phyloP scores from a whole-genome alignment of 2,888 invertebrate genomes.

The Zele albiditarsus region DNA sequence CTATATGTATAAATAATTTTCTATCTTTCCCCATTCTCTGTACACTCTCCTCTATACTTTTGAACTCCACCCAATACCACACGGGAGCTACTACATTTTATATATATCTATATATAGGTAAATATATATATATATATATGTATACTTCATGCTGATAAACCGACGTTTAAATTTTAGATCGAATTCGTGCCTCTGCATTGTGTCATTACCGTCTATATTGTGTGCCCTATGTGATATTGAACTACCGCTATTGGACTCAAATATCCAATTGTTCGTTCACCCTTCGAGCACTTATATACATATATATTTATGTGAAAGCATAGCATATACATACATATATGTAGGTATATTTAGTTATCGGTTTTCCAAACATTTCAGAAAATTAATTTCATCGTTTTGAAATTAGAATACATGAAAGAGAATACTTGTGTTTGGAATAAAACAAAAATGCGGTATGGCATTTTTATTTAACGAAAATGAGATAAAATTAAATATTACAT shows the following conservation, averaged over 20 bases:
- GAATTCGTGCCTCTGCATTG: constrained; percentile 25
- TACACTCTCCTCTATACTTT: background rate
- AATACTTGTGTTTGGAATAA: background rate
- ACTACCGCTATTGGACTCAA: constrained; percentile 9
- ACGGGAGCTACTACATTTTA: background rate
- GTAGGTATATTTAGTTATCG: background rate
- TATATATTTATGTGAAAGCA: background rate
- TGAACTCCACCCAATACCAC: background rate
- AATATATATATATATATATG: background rate
- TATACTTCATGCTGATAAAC: constrained; percentile 4
- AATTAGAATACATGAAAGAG: background rate
- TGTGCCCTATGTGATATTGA: constrained; percentile 7
- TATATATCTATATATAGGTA: background rate
- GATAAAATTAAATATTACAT: background rate
- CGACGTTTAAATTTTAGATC: constrained; percentile 30
- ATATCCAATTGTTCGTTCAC: constrained; percentile 21
- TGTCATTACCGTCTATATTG: constrained; percentile 28
- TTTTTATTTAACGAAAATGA: background rate
- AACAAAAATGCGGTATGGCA: background rate
- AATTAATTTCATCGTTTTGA: constrained; percentile 17
- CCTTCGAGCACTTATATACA: constrained; percentile 4
- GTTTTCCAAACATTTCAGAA: constrained; percentile 1
- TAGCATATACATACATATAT: background rate
- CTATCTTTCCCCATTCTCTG: background rate
- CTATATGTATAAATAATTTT: constrained; percentile 6